Percentiles rank a stretch among this genome's conserved stretches.
phyloP scores from a whole-genome alignment of 2,113 vertebrate genomes.

The Nanger granti region DNA sequence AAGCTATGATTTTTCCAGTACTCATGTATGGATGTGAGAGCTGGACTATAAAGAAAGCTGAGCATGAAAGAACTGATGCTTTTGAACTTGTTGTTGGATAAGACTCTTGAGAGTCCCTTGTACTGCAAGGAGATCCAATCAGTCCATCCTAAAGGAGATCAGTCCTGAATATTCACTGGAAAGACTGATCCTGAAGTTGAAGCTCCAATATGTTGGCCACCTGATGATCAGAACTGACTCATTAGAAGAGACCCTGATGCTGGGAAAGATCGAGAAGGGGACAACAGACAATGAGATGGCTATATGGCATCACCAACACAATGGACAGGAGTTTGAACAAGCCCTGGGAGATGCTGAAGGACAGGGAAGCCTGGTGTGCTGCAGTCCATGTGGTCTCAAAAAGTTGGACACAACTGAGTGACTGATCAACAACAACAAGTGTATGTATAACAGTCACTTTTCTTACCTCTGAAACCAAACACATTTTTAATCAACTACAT shows the following conservation, averaged over 20 bases:
- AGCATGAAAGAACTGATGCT: accelerated
- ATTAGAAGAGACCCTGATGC: background rate
- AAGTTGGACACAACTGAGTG: background rate
- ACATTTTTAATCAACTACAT: background rate
- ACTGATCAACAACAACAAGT: background rate
- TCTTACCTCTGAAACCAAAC: background rate
- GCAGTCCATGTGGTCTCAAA: background rate
- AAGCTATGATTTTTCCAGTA: background rate
- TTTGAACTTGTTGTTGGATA: background rate
- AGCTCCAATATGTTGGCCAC: background rate
- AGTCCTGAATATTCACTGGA: background rate
- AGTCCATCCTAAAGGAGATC: background rate
- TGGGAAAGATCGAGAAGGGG: background rate
- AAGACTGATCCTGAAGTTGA: background rate
- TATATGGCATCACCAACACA: background rate
- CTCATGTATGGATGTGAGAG: background rate
- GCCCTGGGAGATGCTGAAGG: background rate
- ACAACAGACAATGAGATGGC: background rate
- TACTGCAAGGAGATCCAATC: background rate
- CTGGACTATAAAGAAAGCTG: background rate
- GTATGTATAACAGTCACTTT: background rate
- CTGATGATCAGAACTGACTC: background rate
- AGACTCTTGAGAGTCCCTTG: background rate
- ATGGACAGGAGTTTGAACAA: background rate
- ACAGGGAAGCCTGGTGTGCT: background rate